Percentiles rank a stretch among this genome's conserved stretches.
These are phyloP conservation scores for Microplitis demolitor DNA, from an alignment of 1,140 invertebrate genomes.

Conservation along the genomic window DNA sequence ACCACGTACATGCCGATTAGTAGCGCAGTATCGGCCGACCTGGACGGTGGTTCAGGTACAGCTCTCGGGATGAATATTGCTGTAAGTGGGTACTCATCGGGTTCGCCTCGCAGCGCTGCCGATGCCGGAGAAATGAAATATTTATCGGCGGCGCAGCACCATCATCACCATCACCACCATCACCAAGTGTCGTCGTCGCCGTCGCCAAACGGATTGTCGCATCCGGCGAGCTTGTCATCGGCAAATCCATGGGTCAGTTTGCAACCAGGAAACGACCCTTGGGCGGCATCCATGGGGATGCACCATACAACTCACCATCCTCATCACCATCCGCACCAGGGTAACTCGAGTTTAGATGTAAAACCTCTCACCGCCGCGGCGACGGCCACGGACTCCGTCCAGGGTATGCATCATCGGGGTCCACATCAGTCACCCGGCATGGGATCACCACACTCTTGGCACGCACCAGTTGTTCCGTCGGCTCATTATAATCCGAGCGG, in stretches of 20 bases:
- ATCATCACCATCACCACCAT: slow-evolving; percentile 75
- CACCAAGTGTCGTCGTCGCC: slow-evolving; percentile 70
- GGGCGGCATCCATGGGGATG: slow-evolving; percentile 72
- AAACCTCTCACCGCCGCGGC: slow-evolving; percentile 67
- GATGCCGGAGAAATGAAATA: slow-evolving; percentile 93
- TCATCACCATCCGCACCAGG: slow-evolving; percentile 68
- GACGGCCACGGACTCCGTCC: slow-evolving; percentile 56
- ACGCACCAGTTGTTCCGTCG: slow-evolving; percentile 80
- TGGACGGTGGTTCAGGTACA: slow-evolving; percentile 76
- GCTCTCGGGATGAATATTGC: slow-evolving; percentile 73
- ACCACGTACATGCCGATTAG: slow-evolving; percentile 84
- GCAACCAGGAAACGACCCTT: slow-evolving; percentile 77
- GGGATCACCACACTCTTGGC: slow-evolving; percentile 79
- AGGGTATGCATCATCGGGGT: slow-evolving; percentile 59
- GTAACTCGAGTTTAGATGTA: slow-evolving; percentile 67
- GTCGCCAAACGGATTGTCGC: slow-evolving; percentile 70
- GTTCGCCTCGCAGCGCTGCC: slow-evolving; percentile 77
- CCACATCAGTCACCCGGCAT: slow-evolving; percentile 66
- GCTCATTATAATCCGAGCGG: slow-evolving; percentile 77
- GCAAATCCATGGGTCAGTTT: slow-evolving; percentile 84
- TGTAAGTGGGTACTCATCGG: slow-evolving; percentile 72
- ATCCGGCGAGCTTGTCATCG: slow-evolving; percentile 65
- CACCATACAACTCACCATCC: slow-evolving; percentile 67
- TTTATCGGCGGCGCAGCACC: slow-evolving; percentile 80
- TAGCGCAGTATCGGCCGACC: slow-evolving; percentile 72